Conservation (phyloP, 1,140 invertebrate species). For the Drosophila insularis region DNA sequence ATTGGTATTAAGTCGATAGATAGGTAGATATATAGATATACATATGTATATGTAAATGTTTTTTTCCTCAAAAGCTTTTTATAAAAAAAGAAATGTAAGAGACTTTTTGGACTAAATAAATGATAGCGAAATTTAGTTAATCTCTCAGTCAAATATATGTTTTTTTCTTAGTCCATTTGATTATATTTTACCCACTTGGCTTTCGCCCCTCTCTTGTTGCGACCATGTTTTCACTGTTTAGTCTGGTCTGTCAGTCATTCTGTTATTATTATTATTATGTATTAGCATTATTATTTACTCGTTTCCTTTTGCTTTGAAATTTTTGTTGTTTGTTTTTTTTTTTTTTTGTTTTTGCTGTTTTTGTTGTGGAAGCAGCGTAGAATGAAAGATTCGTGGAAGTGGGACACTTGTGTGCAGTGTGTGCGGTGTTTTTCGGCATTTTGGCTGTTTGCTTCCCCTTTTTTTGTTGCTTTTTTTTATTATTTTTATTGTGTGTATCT, state of each 20-base stretch:
- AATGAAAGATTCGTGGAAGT: slow-evolving; percentile 79
- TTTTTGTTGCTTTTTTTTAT: slow-evolving; percentile 33
- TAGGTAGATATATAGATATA: too few species aligned
- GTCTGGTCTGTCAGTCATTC: not conserved
- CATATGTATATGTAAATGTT: too few species aligned
- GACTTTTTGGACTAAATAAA: too few species aligned
- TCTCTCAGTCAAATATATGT: too few species aligned
- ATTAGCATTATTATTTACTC: slow-evolving; percentile 77
- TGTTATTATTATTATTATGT: slow-evolving; percentile 66
- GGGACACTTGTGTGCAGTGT: slow-evolving; percentile 82
- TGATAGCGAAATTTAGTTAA: too few species aligned
- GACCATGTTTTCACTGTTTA: not conserved
- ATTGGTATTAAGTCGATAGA: too few species aligned
- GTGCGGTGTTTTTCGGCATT: slow-evolving; percentile 47
- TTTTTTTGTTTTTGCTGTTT: slow-evolving; percentile 8
- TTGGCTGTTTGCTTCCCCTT: slow-evolving; percentile 25
- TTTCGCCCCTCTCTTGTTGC: not conserved
- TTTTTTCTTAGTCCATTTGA: too few species aligned
- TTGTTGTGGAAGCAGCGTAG: slow-evolving; percentile 68
- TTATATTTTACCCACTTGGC: too few species aligned
- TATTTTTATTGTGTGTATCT: not conserved
- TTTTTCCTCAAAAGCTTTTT: too few species aligned
- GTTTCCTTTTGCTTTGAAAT: slow-evolving; percentile 15
- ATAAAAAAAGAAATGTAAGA: too few species aligned
- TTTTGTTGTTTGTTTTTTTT: not conserved